A percentile compares a stretch with the other conserved stretches of the same genome.
phyloP scores from a whole-genome alignment of 2,888 invertebrate species.

The Drosophila bunnanda region DNA sequence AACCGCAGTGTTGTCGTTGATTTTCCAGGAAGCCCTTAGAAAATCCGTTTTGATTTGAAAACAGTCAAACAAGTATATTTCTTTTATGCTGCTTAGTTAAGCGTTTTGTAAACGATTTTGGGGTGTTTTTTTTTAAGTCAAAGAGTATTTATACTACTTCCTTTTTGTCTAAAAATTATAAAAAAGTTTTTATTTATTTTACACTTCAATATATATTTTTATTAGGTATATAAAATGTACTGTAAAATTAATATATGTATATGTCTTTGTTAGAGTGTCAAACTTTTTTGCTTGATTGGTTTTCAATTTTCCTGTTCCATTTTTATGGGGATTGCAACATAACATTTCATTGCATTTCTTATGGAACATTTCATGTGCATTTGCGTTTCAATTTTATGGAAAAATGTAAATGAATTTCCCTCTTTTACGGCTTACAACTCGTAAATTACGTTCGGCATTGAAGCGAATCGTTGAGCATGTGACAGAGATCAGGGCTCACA shows the following conservation, averaged over 20 bases:
- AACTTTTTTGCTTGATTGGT: neutral
- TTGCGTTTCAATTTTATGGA: conserved; percentile 60
- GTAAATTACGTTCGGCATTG: conserved; percentile 44
- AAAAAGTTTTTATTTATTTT: neutral
- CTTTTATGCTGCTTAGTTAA: neutral
- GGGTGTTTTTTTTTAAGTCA: no score
- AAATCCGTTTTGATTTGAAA: neutral
- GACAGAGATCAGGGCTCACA: conserved; percentile 44
- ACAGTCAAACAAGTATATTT: neutral
- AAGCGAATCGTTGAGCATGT: conserved; percentile 44
- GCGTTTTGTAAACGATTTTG: neutral
- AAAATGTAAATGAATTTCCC: conserved; percentile 63
- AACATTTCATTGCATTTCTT: conserved; percentile 65
- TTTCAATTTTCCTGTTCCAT: conserved; percentile 16
- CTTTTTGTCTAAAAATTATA: no score
- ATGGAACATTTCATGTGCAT: conserved; percentile 32
- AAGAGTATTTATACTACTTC: no score
- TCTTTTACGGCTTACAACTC: conserved; percentile 40
- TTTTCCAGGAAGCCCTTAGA: conserved; percentile 7
- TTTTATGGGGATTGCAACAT: conserved; percentile 58
- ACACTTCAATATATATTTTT: neutral
- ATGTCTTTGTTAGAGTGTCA: neutral
- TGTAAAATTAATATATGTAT: neutral
- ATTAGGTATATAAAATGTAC: neutral
- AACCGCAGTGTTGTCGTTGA: no score